Conservation (phyloP, 2,797 vertebrate genomes). For the Cheracebus regulus region DNA sequence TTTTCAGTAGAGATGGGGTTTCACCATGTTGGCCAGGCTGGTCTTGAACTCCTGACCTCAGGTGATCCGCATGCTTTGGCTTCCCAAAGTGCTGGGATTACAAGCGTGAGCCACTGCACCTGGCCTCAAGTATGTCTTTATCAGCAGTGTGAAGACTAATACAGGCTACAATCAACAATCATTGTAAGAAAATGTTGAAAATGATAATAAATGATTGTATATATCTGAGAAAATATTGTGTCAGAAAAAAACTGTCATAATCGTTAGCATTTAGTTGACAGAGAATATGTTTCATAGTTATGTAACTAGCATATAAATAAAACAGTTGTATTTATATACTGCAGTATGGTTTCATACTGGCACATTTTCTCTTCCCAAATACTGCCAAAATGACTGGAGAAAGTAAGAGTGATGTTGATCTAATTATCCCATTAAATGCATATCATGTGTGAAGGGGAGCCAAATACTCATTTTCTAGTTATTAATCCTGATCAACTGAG, state of each 20-base stretch:
- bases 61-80: no score
- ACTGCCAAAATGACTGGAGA: not conserved
- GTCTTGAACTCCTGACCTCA: no score
- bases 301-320: not conserved
- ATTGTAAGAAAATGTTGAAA: not conserved
- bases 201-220: not conserved
- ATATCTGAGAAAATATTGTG: not conserved
- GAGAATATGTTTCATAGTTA: not conserved
- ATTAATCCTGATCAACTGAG: slow-evolving; percentile 52
- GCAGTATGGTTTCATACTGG: not conserved
- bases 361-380: not conserved
- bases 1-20: no score
- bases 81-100: no score
- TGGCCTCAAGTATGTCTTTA: no score
- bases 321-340: not conserved
- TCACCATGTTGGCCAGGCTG: no score
- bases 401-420: not conserved
- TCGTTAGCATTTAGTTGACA: not conserved
- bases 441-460: slow-evolving; percentile 17
- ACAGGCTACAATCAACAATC: not conserved
- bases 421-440: slow-evolving; percentile 47
- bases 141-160: no score
- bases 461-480: slow-evolving; percentile 52
- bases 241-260: not conserved
- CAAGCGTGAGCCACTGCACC: no score